Conservation (phyloP, 2,113 vertebrate species). For the Aramus guarauna region DNA sequence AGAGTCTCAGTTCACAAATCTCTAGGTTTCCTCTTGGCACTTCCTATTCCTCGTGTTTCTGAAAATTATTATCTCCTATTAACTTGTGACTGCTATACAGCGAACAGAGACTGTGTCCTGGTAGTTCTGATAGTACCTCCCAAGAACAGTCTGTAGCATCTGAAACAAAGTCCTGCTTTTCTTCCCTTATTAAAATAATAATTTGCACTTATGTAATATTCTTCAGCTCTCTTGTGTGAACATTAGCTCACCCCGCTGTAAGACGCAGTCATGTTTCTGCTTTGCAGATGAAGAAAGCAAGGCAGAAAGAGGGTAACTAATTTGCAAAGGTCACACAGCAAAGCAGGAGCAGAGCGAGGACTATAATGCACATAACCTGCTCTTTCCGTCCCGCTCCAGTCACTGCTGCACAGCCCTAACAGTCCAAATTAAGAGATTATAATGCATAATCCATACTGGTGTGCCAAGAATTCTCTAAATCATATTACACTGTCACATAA, state of each 20-base stretch:
- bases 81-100: neutral
- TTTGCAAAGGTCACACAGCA: neutral
- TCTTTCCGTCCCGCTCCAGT: neutral
- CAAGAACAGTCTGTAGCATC: neutral
- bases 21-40: neutral
- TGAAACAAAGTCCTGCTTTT: neutral
- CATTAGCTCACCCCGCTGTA: neutral
- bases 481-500: slow-evolving; percentile 39
- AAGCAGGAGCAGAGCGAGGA: neutral
- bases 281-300: neutral
- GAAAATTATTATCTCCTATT: neutral
- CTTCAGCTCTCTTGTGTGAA: neutral
- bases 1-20: neutral
- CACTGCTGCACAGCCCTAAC: neutral
- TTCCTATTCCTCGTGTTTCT: neutral
- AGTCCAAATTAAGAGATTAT: slow-evolving; percentile 52
- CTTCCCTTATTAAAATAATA: neutral
- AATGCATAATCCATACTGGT: slow-evolving; percentile 47
- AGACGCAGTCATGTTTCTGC: neutral
- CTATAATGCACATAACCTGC: neutral
- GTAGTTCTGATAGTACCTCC: neutral
- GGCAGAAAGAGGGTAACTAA: neutral
- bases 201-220: neutral
- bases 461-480: slow-evolving; percentile 57
- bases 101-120: neutral